phyloP scores from a whole-genome alignment of 2,797 vertebrate genomes.

The Pseudotriccus pelzelni region DNA sequence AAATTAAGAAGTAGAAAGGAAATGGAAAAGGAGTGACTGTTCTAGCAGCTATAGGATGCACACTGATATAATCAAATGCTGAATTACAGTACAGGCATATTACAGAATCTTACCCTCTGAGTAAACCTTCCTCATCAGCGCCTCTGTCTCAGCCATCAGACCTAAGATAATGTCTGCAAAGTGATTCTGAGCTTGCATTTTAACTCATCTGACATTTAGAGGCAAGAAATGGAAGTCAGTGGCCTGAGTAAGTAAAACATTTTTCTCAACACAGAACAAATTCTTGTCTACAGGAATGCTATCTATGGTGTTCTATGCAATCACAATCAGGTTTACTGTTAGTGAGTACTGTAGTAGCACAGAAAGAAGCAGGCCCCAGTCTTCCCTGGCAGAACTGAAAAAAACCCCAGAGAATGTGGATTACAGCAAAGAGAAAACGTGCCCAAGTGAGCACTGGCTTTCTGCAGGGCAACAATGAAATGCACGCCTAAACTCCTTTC shows the following conservation, averaged over 20 bases:
- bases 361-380: background rate
- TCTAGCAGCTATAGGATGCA: background rate
- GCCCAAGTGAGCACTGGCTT: background rate
- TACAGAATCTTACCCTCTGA: slow-evolving; percentile 41
- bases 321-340: background rate
- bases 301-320: background rate
- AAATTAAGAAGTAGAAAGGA: background rate
- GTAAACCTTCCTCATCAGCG: slow-evolving; percentile 53
- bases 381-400: background rate
- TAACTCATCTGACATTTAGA: slow-evolving; percentile 66
- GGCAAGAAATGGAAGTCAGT: background rate
- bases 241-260: background rate
- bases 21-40: background rate
- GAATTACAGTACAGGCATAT: background rate
- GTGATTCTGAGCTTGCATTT: slow-evolving; percentile 8
- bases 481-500: background rate
- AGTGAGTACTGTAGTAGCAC: background rate
- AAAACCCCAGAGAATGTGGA: background rate
- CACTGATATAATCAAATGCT: background rate
- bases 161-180: slow-evolving; percentile 68
- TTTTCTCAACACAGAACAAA: background rate
- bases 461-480: background rate
- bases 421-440: background rate
- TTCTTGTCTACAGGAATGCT: background rate
- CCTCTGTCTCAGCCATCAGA: slow-evolving; percentile 73